Percentiles rank a stretch among this genome's conserved stretches.
Conservation (phyloP, 23 tunicate genomes). For the Aplidium turbinatum region DNA sequence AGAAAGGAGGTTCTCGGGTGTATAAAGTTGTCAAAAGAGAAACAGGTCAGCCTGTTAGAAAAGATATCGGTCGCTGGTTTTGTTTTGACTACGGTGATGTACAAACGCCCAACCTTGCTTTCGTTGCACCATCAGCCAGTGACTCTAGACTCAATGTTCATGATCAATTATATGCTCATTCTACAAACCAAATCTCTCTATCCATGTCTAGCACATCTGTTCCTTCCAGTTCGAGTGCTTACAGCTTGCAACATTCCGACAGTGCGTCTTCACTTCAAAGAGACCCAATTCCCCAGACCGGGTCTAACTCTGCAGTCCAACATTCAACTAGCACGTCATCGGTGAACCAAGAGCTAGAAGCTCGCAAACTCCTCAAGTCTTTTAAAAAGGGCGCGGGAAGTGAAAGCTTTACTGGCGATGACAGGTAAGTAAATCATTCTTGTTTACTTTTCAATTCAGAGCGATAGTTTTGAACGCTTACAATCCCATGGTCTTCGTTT, state of each 20-base stretch:
- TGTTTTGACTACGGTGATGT: slow-evolving; percentile 76
- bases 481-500: no score
- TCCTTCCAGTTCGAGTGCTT: slow-evolving; percentile 65
- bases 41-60: slow-evolving; percentile 39
- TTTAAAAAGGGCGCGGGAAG: no score
- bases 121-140: slow-evolving; percentile 49
- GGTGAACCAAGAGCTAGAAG: slow-evolving; percentile 38
- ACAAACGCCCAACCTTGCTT: slow-evolving; percentile 52
- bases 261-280: slow-evolving; percentile 53
- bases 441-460: no score
- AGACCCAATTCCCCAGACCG: slow-evolving; percentile 32
- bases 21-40: slow-evolving; percentile 90
- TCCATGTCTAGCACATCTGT: slow-evolving; percentile 61
- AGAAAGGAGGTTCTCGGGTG: slow-evolving; percentile 49
- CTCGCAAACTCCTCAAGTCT: not conserved
- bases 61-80: slow-evolving; percentile 58
- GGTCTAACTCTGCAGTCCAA: slow-evolving; percentile 30
- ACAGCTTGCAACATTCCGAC: slow-evolving; percentile 67
- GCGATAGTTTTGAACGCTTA: no score
- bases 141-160: slow-evolving; percentile 27
- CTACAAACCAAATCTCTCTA: slow-evolving; percentile 7
- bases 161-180: slow-evolving; percentile 15
- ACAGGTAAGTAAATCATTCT: no score
- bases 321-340: slow-evolving; percentile 73
- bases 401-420: no score